Percentiles rank a stretch among this genome's conserved stretches.
These are phyloP conservation scores for Apotomis betuletana DNA, from an alignment of 2,888 invertebrate species.

Conservation along the genomic window DNA sequence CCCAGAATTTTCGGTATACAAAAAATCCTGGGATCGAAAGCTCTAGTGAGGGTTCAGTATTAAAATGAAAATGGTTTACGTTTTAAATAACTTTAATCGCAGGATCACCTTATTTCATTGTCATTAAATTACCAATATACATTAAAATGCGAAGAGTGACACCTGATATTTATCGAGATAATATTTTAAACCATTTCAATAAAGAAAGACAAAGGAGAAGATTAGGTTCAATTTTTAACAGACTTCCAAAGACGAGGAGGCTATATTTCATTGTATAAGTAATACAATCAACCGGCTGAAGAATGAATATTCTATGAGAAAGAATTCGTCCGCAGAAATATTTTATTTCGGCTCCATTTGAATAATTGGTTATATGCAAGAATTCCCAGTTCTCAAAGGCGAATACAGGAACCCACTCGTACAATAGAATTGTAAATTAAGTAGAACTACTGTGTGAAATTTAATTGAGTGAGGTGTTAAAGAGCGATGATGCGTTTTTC, in stretches of 20 bases:
- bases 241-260: background rate
- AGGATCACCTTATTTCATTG: too few relatives aligned
- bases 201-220: background rate
- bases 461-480: slow-evolving; percentile 8
- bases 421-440: slow-evolving; percentile 31
- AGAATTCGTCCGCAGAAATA: slow-evolving; percentile 20
- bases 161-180: background rate
- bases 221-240: background rate
- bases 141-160: background rate
- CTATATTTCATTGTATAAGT: background rate
- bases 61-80: too few relatives aligned
- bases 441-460: background rate
- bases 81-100: too few relatives aligned
- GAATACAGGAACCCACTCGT: slow-evolving; percentile 5
- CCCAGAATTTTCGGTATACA: too few relatives aligned
- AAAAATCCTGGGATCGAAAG: too few relatives aligned
- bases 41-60: too few relatives aligned
- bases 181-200: background rate
- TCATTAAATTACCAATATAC: too few relatives aligned
- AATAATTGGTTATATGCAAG: slow-evolving; percentile 36
- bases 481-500: too few relatives aligned
- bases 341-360: slow-evolving; percentile 28
- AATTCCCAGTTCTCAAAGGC: slow-evolving; percentile 13
- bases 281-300: background rate
- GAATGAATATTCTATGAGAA: slow-evolving; percentile 19